Conservation (phyloP, 2,113 vertebrate genomes). For the Datnioides undecimradiatus region DNA sequence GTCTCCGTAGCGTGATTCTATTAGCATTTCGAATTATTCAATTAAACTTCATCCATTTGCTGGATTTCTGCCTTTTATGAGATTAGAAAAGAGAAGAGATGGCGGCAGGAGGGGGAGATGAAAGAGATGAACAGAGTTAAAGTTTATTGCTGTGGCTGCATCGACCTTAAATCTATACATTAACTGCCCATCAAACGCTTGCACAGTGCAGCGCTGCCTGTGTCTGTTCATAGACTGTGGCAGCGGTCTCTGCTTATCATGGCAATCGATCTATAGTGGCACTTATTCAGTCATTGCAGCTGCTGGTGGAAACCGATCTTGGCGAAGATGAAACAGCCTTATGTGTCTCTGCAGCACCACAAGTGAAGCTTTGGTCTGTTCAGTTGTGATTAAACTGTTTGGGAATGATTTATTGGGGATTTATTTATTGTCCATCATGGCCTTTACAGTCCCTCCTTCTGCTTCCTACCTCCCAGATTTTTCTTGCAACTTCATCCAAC, state of each 20-base stretch:
- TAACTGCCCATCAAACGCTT: background rate
- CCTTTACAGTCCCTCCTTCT: background rate
- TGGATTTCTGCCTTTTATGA: too few relatives aligned
- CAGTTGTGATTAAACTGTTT: background rate
- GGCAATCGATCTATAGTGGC: background rate
- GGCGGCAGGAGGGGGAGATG: background rate
- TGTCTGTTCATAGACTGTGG: too few relatives aligned
- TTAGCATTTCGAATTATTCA: background rate
- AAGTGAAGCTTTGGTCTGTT: background rate
- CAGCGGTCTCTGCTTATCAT: background rate
- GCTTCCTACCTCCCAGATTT: constrained; percentile 21
- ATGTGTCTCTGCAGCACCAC: background rate
- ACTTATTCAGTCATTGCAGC: background rate
- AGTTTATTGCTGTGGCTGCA: background rate
- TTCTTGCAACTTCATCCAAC: background rate
- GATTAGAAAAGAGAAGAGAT: background rate
- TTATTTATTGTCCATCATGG: background rate
- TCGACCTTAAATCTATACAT: background rate
- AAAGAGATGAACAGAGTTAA: background rate
- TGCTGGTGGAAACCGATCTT: background rate
- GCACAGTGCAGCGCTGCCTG: too few relatives aligned
- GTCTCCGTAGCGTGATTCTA: too few relatives aligned
- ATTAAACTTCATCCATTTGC: background rate
- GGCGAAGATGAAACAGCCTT: background rate
- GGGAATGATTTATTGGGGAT: constrained; percentile 12